Evolutionary conservation across 2,888 invertebrate genomes (phyloP).

Genomic region (Drosophila meridionalis): DNA sequence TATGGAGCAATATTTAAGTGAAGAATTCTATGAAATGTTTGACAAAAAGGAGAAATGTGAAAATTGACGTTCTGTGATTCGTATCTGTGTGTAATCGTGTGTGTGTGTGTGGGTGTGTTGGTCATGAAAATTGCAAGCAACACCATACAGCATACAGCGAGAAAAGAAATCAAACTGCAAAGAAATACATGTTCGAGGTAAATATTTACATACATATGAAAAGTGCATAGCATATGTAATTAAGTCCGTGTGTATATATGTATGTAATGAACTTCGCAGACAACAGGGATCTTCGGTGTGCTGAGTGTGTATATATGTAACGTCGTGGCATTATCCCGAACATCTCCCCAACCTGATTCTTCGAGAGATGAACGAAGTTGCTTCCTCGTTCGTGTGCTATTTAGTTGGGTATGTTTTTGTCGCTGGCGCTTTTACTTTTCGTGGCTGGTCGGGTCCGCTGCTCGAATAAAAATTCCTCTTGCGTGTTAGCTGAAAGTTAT

Average conservation of each 20-base stretch:
- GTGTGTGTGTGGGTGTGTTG: conserved; percentile 19
- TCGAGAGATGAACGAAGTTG: conserved; percentile 45
- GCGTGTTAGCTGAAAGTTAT: conserved; percentile 85
- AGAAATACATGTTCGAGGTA: conserved; percentile 40
- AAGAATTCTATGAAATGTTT: conserved; percentile 51
- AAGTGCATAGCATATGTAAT: conserved; percentile 8
- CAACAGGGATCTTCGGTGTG: conserved; percentile 2
- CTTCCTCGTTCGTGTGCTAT: conserved; percentile 63
- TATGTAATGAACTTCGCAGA: conserved; percentile 22
- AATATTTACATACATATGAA: conserved; percentile 32
- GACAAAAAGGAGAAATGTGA: conserved; percentile 59
- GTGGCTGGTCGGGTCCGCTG: conserved; percentile 64
- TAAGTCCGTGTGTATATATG: not conserved
- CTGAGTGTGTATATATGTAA: conserved; percentile 21
- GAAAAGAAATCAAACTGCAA: conserved; percentile 33
- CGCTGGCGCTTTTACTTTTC: conserved; percentile 68
- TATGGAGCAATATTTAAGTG: conserved; percentile 48
- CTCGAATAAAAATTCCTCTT: conserved; percentile 82
- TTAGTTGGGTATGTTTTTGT: conserved; percentile 64
- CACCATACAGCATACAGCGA: conserved; percentile 19
- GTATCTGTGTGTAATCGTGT: not conserved
- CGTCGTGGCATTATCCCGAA: conserved; percentile 42
- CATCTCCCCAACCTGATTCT: conserved; percentile 28
- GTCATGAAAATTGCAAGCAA: conserved; percentile 50
- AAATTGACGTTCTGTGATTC: conserved; percentile 45